phyloP scores from a whole-genome alignment of 2,888 invertebrate genomes.

The Aporophyla nigra region DNA sequence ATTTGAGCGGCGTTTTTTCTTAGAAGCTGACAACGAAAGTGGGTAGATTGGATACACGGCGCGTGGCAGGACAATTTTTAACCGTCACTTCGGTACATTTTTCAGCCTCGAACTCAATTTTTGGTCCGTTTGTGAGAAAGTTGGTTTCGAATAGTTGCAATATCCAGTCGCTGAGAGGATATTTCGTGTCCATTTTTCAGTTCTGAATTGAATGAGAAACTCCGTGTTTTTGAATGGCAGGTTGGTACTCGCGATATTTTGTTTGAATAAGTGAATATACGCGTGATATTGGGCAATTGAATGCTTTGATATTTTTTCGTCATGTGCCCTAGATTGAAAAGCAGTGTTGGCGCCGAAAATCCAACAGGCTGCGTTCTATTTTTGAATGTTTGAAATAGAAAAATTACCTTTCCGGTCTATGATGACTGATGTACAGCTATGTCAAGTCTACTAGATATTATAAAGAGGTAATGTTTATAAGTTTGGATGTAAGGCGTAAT shows the following conservation, averaged over 20 bases:
- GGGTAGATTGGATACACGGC: conserved; percentile 31
- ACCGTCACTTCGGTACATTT: conserved; percentile 44
- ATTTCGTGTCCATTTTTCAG: conserved; percentile 3
- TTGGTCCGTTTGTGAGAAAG: conserved; percentile 30
- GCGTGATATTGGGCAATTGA: conserved; percentile 16
- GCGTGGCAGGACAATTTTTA: conserved; percentile 33
- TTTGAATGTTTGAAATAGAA: not conserved
- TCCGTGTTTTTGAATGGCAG: conserved; percentile 7
- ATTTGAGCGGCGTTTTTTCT: conserved; percentile 3
- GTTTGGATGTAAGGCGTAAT: too few species aligned
- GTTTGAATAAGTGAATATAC: conserved; percentile 32
- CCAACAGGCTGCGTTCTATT: not conserved
- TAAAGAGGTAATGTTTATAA: too few species aligned
- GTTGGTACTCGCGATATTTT: not conserved
- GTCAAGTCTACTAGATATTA: too few species aligned
- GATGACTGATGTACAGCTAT: not conserved
- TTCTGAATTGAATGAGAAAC: conserved; percentile 37
- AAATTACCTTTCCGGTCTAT: not conserved
- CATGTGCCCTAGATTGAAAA: not conserved
- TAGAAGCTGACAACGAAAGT: conserved; percentile 12
- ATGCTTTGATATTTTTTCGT: not conserved
- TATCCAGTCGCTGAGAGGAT: conserved; percentile 25
- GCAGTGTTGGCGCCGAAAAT: not conserved
- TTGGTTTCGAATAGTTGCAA: conserved; percentile 15
- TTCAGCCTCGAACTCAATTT: conserved; percentile 48